These are phyloP conservation scores for Cololabis saira DNA, from an alignment of 2,113 vertebrate genomes.

Conservation along the genomic window DNA sequence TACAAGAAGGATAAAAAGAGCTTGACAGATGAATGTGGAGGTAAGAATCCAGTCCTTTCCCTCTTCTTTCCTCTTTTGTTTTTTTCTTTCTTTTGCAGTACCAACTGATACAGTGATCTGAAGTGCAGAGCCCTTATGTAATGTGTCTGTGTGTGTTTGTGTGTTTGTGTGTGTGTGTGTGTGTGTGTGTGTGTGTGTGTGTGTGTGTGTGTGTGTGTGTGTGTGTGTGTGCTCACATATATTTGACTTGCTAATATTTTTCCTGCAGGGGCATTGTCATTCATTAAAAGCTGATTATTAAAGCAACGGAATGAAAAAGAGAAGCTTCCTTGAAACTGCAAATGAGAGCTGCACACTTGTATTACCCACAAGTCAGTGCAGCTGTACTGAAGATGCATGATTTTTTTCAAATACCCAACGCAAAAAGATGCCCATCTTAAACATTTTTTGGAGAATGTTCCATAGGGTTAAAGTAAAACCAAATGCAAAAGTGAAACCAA, in stretches of 20 bases:
- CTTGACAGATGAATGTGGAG: conserved; percentile 39
- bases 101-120: conserved; percentile 21
- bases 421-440: too few species aligned
- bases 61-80: conserved; percentile 8
- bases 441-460: too few species aligned
- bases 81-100: conserved; percentile 33
- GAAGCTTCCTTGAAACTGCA: background rate
- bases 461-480: too few species aligned
- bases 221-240: conserved; percentile 1
- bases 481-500: too few species aligned
- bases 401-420: too few species aligned
- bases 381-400: too few species aligned
- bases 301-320: conserved; percentile 6
- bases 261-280: background rate
- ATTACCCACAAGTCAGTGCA: too few species aligned
- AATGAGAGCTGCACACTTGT: too few species aligned
- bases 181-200: background rate
- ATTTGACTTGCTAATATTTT: too few species aligned
- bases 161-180: too few species aligned
- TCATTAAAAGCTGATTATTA: conserved; percentile 45
- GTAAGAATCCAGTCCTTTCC: conserved; percentile 18
- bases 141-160: conserved; percentile 3
- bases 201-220: background rate
- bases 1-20: conserved; percentile 4
- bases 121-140: conserved; percentile 18